Conservation (phyloP, 35 echinoderm and acorn worm species). For the Heliocidaris tuberculata region DNA sequence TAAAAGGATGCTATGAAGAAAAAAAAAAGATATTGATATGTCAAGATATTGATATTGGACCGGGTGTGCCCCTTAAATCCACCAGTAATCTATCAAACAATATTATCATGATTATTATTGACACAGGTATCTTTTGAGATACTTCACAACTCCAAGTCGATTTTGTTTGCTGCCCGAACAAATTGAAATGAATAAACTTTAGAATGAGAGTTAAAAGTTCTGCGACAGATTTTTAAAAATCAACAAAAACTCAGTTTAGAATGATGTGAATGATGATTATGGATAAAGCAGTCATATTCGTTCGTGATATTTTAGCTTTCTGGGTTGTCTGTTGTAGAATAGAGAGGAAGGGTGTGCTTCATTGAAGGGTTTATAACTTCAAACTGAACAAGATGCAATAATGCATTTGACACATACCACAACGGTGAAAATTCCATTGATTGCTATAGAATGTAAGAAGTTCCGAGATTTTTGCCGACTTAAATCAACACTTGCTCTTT, state of each 20-base stretch:
- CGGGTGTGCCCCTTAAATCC: too few relatives aligned
- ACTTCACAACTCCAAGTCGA: too few relatives aligned
- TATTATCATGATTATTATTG: too few relatives aligned
- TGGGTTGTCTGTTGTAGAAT: neutral
- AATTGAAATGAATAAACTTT: too few relatives aligned
- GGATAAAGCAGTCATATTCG: neutral
- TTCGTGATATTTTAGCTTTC: neutral
- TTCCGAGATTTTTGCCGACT: constrained; percentile 19
- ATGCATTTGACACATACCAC: neutral
- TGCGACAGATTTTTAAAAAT: neutral
- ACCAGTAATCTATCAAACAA: too few relatives aligned
- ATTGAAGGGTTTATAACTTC: neutral
- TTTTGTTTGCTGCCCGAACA: too few relatives aligned
- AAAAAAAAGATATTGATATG: too few relatives aligned
- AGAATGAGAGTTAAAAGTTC: too few relatives aligned
- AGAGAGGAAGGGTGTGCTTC: neutral
- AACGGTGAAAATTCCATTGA: neutral
- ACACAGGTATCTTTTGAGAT: too few relatives aligned
- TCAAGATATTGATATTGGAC: too few relatives aligned
- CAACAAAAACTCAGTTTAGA: neutral
- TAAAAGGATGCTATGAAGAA: too few relatives aligned
- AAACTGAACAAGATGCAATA: neutral
- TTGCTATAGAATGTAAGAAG: neutral
- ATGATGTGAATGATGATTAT: neutral
- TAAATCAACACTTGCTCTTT: constrained; percentile 20